Percentiles rank a stretch among this genome's conserved stretches.
These are phyloP conservation scores for Antedon mediterranea DNA, from an alignment of 53 echinoderm and acorn worm species.

Conservation along the genomic window DNA sequence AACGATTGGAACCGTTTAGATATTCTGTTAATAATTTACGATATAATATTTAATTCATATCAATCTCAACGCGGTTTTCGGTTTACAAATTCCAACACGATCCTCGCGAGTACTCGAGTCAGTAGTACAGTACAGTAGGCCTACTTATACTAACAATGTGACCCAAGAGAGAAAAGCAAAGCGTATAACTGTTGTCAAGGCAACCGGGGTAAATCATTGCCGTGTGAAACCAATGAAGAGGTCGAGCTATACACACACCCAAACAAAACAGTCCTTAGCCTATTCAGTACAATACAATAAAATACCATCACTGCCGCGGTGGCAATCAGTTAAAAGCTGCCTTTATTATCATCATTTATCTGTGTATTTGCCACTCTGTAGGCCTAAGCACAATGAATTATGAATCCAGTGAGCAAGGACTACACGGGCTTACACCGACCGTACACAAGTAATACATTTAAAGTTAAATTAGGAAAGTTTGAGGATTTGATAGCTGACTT, in stretches of 20 bases:
- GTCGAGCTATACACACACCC: neutral
- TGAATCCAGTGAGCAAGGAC: constrained; percentile 39
- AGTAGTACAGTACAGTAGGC: too few species aligned
- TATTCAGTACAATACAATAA: neutral
- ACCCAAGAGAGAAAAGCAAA: neutral
- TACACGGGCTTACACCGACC: constrained; percentile 59
- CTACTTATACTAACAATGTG: neutral
- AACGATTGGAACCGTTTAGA: too few species aligned
- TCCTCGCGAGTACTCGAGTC: too few species aligned
- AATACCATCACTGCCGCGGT: neutral
- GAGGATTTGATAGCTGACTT: constrained; percentile 63
- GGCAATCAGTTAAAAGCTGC: neutral
- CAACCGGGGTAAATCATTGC: neutral
- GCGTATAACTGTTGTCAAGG: neutral
- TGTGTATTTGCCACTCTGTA: too few species aligned
- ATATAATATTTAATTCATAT: neutral
- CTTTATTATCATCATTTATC: too few species aligned
- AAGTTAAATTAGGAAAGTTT: constrained; percentile 52
- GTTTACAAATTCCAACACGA: neutral
- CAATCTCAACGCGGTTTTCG: neutral
- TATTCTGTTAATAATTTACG: too few species aligned
- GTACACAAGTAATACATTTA: constrained; percentile 74
- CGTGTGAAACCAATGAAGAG: neutral
- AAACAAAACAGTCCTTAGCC: neutral
- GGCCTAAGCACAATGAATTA: neutral